These are phyloP conservation scores for honey bee (Apis mellifera) DNA, from an alignment of 1,140 invertebrate genomes.

Conservation along the genomic window Amel_HAv3.1 CM009931.2:12402001-12402500, in stretches of 20 bases:
- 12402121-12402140: constrained; percentile 99
- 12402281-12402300: not conserved
- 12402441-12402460: constrained; percentile 95
- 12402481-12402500: constrained; percentile 97
- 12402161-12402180: constrained; percentile 95
- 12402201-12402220: constrained; percentile 89
- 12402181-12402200: constrained; percentile 98
- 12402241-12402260: not conserved
- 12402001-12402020: too few species aligned
- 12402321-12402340: not conserved
- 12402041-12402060: not conserved
- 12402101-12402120: constrained; percentile 95
- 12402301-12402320: not conserved
- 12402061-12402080: not conserved
- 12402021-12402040: too few species aligned
- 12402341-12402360: not conserved
- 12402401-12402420: not conserved
- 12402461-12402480: constrained; percentile 96
- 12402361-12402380: not conserved
- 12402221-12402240: constrained; percentile 46
- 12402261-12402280: not conserved
- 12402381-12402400: not conserved
- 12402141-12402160: constrained; percentile 98
- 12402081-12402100: constrained; percentile 83
- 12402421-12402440: constrained; percentile 83